Evolutionary conservation across 2,797 vertebrate species (phyloP).

Genomic region (Notoglanidium macrostoma): DNA sequence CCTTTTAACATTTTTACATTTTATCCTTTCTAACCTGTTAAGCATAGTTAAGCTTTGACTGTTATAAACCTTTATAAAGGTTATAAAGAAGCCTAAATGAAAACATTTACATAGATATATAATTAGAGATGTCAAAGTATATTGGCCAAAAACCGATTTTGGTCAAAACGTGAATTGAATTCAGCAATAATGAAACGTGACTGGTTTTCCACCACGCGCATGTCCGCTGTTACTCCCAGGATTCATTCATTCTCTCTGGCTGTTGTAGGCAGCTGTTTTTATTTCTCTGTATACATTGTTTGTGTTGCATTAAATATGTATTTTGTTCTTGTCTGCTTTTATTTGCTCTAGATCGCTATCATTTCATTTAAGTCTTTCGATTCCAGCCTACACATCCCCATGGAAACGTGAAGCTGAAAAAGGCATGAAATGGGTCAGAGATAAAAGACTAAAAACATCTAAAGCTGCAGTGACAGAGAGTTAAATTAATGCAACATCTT

Average conservation of each 20-base stretch:
- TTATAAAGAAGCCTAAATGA: neutral
- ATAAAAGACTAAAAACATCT: neutral
- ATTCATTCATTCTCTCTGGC: neutral
- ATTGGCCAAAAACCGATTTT: neutral
- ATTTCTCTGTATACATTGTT: neutral
- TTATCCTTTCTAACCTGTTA: neutral
- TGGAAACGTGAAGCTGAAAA: neutral
- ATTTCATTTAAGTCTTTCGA: slow-evolving; percentile 2
- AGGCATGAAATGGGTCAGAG: neutral
- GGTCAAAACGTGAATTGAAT: neutral
- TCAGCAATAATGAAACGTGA: neutral
- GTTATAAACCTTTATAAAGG: no score
- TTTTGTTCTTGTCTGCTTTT: neutral
- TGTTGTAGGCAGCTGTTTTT: neutral
- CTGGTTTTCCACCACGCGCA: neutral
- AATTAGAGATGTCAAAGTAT: neutral
- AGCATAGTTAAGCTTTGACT: neutral
- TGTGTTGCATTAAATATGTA: neutral
- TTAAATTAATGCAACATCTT: neutral
- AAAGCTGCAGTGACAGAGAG: neutral
- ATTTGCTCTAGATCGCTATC: neutral
- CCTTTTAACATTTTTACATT: neutral
- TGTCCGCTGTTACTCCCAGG: neutral
- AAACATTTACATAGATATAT: neutral
- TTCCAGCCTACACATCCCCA: neutral